Base-by-base conservation (phyloP, 2,888 invertebrate species). In the Agrilus cyanescens region DNA sequence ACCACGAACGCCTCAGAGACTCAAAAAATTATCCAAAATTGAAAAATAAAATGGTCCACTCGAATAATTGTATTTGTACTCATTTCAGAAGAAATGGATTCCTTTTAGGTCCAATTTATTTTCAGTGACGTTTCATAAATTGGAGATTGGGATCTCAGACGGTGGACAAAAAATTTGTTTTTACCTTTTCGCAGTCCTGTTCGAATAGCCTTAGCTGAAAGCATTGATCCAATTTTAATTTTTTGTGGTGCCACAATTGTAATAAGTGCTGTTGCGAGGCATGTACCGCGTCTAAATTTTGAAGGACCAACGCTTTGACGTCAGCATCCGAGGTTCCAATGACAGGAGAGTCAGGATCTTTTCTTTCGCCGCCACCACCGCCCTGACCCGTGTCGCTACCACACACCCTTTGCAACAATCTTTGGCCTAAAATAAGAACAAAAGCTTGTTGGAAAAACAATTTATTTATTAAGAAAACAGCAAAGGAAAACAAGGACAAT, bases 191-290 rank as follows among this genome's bases (percentile, higher is more conserved):
- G 55, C 95, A 96, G 65, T 97, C 97, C 64, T 93, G 90, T 67
- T 97, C 96, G 62, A 96, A 95, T 37, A 96, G 77, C 38, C 95
- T 75, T 55, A 96, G 75, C 65, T 97, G 95, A 62, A 95, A 90
- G 63, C 95, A 94, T 67, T 96, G 95, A 62, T 96, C 95, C 49
- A 97, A 74, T 66, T 94, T 89, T 58, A 85, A 78, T 62, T 94
- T 89, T 63, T 95, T 93, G 57, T 87, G 86, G 61, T 93, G 90
- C 96, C 96, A 97, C 44, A 91, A 71, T 58, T 91, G 90, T 50
- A 90, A 77, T 37, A 96, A 78, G 60, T 94, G 89, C 61, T 91
- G 87, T 59, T 94, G 89, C 0, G 88, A 86, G 4, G 86, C 82
- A 53, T 90, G 86, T 18, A 94, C 85, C 47, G 89, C 84, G 57